These are phyloP conservation scores for Ischnura elegans DNA, from an alignment of 2,888 invertebrate species.

Conservation along the genomic window DNA sequence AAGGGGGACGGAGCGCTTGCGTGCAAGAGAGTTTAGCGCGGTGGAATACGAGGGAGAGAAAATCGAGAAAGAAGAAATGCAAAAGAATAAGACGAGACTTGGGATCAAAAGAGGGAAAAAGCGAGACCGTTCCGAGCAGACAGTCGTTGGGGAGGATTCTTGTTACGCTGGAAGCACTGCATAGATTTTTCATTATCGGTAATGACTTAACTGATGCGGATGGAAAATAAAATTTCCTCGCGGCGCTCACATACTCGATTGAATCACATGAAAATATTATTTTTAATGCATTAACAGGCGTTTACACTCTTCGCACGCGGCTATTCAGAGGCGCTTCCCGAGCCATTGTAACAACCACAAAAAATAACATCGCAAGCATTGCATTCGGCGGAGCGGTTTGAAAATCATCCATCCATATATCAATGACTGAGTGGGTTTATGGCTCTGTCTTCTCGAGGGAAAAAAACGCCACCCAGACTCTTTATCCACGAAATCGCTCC, in stretches of 20 bases:
- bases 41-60: not conserved
- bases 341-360: not conserved
- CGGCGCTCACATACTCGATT: not conserved
- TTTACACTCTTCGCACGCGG: not conserved
- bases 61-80: not conserved
- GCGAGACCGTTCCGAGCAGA: not conserved
- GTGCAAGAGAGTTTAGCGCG: not conserved
- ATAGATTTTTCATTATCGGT: not conserved
- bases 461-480: not conserved
- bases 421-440: not conserved
- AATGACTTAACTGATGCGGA: not conserved
- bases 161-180: not conserved
- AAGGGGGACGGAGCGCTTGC: not conserved
- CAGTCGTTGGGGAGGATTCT: not conserved
- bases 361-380: not conserved
- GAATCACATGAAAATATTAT: not conserved
- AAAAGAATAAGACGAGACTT: not conserved
- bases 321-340: not conserved
- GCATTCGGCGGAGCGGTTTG: not conserved
- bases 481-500: not conserved
- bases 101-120: not conserved
- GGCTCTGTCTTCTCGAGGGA: not conserved
- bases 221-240: not conserved
- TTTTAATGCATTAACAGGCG: not conserved
- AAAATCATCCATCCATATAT: not conserved